Evolutionary conservation across 2,113 vertebrate genomes (phyloP).

Genomic region (Elephantulus edwardii): DNA sequence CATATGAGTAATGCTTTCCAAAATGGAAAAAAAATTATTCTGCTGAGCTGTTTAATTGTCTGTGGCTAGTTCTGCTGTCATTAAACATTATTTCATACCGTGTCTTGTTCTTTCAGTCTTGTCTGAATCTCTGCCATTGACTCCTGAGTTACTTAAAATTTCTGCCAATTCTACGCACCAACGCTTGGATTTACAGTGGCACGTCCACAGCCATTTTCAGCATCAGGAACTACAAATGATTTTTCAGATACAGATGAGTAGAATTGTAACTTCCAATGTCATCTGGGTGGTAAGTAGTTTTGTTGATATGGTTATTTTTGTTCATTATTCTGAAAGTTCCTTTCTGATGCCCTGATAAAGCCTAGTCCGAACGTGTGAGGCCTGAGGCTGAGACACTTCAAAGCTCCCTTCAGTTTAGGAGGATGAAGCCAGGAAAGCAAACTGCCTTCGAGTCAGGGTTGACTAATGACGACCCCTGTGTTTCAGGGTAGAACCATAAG

Average conservation of each 20-base stretch:
- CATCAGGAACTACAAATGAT: slow-evolving; percentile 72
- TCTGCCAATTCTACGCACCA: slow-evolving; percentile 67
- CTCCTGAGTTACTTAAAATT: slow-evolving; percentile 58
- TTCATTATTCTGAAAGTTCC: background rate
- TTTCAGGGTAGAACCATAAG: background rate
- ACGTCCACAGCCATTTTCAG: slow-evolving; percentile 47
- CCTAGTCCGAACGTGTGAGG: background rate
- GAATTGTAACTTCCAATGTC: slow-evolving; percentile 24
- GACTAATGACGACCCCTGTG: background rate
- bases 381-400: background rate
- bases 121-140: slow-evolving; percentile 21
- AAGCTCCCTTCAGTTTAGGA: background rate
- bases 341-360: background rate
- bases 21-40: background rate
- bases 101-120: slow-evolving; percentile 72
- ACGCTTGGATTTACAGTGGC: slow-evolving; percentile 81
- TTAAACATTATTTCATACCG: background rate
- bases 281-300: slow-evolving; percentile 80
- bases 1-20: background rate
- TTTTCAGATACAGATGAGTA: slow-evolving; percentile 83
- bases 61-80: background rate
- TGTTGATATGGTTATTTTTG: background rate
- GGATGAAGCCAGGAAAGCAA: background rate
- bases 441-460: background rate
- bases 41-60: background rate